Conservation (phyloP, 2,113 vertebrate genomes). For the Perca fluviatilis region DNA sequence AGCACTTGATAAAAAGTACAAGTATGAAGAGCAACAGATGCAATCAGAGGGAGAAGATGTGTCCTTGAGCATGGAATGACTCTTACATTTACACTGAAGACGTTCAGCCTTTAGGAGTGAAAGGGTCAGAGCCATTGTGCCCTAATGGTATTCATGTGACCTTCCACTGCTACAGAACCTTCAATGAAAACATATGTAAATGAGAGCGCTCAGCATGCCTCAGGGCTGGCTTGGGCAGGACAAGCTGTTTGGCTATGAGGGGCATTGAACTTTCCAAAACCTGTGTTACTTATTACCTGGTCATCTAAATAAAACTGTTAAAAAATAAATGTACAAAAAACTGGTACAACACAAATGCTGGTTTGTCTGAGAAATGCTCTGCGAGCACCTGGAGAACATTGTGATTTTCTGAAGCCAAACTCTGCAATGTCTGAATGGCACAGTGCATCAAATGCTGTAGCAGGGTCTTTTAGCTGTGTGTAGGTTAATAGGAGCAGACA, state of each 20-base stretch:
- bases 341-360: constrained; percentile 42
- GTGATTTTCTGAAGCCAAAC: constrained; percentile 55
- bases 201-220: constrained; percentile 35
- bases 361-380: constrained; percentile 47
- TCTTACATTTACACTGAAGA: constrained; percentile 19
- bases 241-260: constrained; percentile 48
- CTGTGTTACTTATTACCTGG: constrained; percentile 21
- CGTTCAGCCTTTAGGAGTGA: not conserved
- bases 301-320: constrained; percentile 44
- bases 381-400: constrained; percentile 66
- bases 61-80: constrained; percentile 27
- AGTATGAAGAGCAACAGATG: not conserved
- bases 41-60: constrained; percentile 3
- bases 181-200: constrained; percentile 59
- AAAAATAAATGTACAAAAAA: constrained; percentile 50
- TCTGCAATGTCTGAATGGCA: constrained; percentile 32
- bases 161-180: constrained; percentile 16
- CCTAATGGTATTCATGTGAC: constrained; percentile 49
- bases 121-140: constrained; percentile 26
- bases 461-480: constrained; percentile 52
- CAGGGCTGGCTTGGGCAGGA: constrained; percentile 34
- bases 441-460: constrained; percentile 64
- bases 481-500: constrained; percentile 79
- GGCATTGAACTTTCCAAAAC: constrained; percentile 25
- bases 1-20: constrained; percentile 1